phyloP scores from a whole-genome alignment of 1,140 invertebrate genomes.

The Platorchestia sp. region DNA sequence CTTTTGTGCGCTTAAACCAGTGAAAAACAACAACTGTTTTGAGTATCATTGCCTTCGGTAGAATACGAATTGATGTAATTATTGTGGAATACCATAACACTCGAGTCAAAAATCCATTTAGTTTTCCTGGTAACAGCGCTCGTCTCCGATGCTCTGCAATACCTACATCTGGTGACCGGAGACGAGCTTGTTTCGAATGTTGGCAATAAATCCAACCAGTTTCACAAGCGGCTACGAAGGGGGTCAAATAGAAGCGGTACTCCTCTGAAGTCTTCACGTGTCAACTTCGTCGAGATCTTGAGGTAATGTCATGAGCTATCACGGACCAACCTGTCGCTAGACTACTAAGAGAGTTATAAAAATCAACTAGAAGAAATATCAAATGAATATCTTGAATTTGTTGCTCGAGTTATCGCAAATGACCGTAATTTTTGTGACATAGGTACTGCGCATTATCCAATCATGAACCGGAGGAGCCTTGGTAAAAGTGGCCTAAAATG shows the following conservation, averaged over 20 bases:
- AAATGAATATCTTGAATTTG: not conserved
- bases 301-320: not conserved
- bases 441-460: not conserved
- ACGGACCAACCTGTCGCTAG: not conserved
- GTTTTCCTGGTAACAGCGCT: too few relatives aligned
- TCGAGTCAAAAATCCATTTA: too few relatives aligned
- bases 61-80: too few relatives aligned
- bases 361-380: not conserved
- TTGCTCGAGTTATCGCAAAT: not conserved
- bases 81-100: too few relatives aligned
- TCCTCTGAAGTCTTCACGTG: not conserved
- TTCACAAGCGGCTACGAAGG: not conserved
- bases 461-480: not conserved
- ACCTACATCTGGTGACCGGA: not conserved
- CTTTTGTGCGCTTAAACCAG: too few relatives aligned
- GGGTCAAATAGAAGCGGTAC: not conserved
- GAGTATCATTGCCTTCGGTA: too few relatives aligned
- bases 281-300: not conserved
- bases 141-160: not conserved
- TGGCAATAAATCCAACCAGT: not conserved
- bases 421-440: not conserved
- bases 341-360: not conserved
- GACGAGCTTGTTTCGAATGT: not conserved
- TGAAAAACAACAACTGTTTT: too few relatives aligned
- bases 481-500: not conserved